phyloP scores from a whole-genome alignment of 1,140 invertebrate species.

The Ostrea edulis region DNA sequence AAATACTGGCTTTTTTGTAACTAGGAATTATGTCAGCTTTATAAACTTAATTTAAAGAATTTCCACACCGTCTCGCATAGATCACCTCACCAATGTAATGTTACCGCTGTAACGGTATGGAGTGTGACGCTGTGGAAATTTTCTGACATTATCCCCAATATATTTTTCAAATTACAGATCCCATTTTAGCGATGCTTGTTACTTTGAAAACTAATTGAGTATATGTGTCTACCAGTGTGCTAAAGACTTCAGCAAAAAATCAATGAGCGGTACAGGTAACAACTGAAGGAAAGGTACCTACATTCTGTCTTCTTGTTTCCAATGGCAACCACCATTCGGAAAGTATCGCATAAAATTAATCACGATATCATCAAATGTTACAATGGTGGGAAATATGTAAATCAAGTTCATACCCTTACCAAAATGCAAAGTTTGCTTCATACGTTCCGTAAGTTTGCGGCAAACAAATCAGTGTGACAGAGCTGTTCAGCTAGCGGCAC shows the following conservation, averaged over 20 bases:
- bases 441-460: too few species aligned
- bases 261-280: too few species aligned
- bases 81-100: neutral
- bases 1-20: neutral
- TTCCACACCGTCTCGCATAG: neutral
- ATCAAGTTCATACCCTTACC: neutral
- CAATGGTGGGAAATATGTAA: neutral
- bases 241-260: neutral
- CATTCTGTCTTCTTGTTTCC: too few species aligned
- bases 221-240: neutral
- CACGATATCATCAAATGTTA: neutral
- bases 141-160: neutral
- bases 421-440: too few species aligned
- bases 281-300: too few species aligned
- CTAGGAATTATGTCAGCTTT: neutral
- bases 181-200: neutral
- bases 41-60: neutral
- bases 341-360: too few species aligned
- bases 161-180: neutral
- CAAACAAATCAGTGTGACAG: too few species aligned
- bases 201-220: neutral
- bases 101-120: too few species aligned
- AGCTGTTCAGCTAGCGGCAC: too few species aligned
- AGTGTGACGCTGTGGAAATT: slow-evolving; percentile 12
- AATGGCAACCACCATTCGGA: too few species aligned